Evolutionary conservation across 2,888 invertebrate genomes (phyloP).

Genomic region (Diarsia brunnea): DNA sequence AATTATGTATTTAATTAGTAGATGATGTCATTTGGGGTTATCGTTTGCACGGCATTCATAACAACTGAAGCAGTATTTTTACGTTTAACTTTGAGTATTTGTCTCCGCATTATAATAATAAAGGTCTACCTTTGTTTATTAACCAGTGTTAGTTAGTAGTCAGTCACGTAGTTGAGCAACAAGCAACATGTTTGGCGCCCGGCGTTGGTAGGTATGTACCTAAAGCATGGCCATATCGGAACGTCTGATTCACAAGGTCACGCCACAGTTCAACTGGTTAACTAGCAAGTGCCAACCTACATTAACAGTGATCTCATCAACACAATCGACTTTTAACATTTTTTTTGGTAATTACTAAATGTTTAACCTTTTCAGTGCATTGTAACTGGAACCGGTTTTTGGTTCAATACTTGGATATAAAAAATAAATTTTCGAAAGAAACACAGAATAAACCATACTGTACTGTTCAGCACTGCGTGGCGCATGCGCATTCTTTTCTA

Average conservation of each 20-base stretch:
- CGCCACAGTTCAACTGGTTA: constrained; percentile 83
- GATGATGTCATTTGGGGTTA: constrained; percentile 72
- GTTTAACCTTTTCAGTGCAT: constrained; percentile 13
- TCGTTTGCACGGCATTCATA: constrained; percentile 55
- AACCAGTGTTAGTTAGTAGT: constrained; percentile 51
- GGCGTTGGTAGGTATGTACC: constrained; percentile 61
- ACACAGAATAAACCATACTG: background rate
- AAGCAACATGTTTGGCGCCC: constrained; percentile 75
- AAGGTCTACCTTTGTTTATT: constrained; percentile 49
- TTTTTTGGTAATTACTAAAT: constrained; percentile 51
- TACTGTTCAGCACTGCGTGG: background rate
- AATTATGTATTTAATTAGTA: constrained; percentile 49
- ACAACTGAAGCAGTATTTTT: constrained; percentile 23
- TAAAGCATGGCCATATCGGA: constrained; percentile 83
- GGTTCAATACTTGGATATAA: background rate
- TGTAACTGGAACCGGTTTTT: background rate
- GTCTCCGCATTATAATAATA: constrained; percentile 25
- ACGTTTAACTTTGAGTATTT: constrained; percentile 10
- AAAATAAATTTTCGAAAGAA: background rate
- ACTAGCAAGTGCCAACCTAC: constrained; percentile 80
- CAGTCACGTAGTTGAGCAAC: constrained; percentile 67
- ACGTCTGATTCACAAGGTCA: constrained; percentile 88
- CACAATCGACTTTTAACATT: constrained; percentile 68
- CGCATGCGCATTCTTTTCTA: background rate
- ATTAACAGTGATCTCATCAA: constrained; percentile 86